Conservation (phyloP, 2,888 invertebrate genomes). For the Apoderus coryli region DNA sequence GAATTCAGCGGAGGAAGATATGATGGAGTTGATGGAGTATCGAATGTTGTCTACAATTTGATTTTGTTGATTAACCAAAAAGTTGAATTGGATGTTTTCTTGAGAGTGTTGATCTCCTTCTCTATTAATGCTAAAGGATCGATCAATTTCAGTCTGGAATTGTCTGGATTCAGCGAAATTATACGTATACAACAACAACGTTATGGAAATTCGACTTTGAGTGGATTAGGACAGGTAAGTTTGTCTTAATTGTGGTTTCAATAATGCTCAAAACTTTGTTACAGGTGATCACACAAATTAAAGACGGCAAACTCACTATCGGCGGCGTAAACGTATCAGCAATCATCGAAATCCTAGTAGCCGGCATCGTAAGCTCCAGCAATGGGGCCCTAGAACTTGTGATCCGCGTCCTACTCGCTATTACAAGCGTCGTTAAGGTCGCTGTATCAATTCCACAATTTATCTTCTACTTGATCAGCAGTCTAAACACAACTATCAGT, state of each 20-base stretch:
- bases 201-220: no score
- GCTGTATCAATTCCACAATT: slow-evolving; percentile 12
- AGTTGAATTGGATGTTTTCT: slow-evolving; percentile 12
- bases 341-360: slow-evolving; percentile 10
- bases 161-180: no score
- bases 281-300: no score
- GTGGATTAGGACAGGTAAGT: no score
- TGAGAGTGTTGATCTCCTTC: no score
- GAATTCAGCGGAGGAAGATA: slow-evolving; percentile 14
- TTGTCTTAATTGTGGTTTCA: no score
- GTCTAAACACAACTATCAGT: slow-evolving; percentile 11
- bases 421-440: slow-evolving; percentile 9
- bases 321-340: slow-evolving; percentile 13
- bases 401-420: slow-evolving; percentile 11
- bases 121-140: no score
- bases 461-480: slow-evolving; percentile 11
- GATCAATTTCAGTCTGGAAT: no score
- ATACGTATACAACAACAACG: no score
- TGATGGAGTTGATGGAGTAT: slow-evolving; percentile 15
- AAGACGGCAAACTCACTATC: slow-evolving; percentile 10
- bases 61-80: slow-evolving; percentile 9
- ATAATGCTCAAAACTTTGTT: no score
- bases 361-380: slow-evolving; percentile 3
- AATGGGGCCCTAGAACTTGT: slow-evolving; percentile 8
- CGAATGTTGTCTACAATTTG: slow-evolving; percentile 10